Conservation (phyloP, 2,888 invertebrate species). For the Salticus scenicus region DNA sequence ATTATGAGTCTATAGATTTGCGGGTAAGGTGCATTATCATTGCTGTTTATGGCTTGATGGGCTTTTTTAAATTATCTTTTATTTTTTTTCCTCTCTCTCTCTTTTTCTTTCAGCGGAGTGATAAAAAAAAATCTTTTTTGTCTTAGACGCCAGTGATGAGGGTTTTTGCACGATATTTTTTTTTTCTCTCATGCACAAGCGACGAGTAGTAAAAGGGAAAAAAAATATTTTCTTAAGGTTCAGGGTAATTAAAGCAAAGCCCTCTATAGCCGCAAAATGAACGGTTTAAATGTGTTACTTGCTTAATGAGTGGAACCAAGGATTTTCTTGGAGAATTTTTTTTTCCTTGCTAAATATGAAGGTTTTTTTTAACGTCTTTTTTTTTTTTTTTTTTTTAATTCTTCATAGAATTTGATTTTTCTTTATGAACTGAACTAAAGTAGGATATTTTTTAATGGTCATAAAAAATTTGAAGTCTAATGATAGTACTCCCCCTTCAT, state of each 20-base stretch:
- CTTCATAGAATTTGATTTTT: slow-evolving; percentile 33
- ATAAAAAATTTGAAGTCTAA: slow-evolving; percentile 38
- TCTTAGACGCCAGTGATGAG: slow-evolving; percentile 59
- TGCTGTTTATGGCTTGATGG: slow-evolving; percentile 67
- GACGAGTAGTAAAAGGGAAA: slow-evolving; percentile 4
- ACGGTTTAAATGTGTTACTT: slow-evolving; percentile 68
- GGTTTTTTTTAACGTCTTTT: slow-evolving; percentile 25
- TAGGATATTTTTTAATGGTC: slow-evolving; percentile 36
- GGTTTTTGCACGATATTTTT: slow-evolving; percentile 49
- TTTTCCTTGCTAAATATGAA: neutral
- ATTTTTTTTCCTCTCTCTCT: slow-evolving; percentile 21
- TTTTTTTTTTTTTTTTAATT: slow-evolving; percentile 22
- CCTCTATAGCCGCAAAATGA: slow-evolving; percentile 67
- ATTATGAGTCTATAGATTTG: slow-evolving; percentile 70
- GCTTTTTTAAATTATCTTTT: slow-evolving; percentile 64
- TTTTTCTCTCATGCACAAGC: neutral
- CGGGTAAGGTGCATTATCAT: slow-evolving; percentile 62
- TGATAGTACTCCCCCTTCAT: slow-evolving; percentile 9
- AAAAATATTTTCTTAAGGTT: slow-evolving; percentile 68
- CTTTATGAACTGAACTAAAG: slow-evolving; percentile 33
- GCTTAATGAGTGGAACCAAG: slow-evolving; percentile 66
- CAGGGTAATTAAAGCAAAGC: slow-evolving; percentile 69
- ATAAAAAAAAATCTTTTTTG: neutral
- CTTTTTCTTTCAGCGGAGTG: neutral
- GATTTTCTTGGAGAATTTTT: slow-evolving; percentile 32